phyloP scores from a whole-genome alignment of 2,888 invertebrate genomes.

The Poecilus cupreus region DNA sequence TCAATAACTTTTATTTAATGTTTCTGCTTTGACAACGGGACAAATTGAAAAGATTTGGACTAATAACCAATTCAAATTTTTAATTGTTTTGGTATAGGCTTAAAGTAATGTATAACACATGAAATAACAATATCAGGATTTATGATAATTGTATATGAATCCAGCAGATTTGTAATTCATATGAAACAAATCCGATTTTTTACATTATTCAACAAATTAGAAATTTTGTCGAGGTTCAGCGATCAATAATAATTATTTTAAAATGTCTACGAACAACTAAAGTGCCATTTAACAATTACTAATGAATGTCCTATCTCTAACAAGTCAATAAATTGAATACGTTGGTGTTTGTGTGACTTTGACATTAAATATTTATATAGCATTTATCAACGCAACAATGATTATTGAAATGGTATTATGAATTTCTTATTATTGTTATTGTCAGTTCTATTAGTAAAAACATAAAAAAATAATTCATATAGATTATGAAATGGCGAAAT shows the following conservation, averaged over 20 bases:
- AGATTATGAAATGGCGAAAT: no score
- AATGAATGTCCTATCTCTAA: background rate
- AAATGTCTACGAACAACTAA: background rate
- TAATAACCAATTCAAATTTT: no score
- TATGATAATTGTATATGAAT: background rate
- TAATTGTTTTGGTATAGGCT: background rate
- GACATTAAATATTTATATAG: conserved; percentile 26
- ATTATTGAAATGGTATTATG: background rate
- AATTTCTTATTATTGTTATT: background rate
- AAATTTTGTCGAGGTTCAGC: background rate
- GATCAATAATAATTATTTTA: conserved; percentile 9
- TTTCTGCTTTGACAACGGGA: no score
- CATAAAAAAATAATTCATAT: background rate
- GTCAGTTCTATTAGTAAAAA: background rate
- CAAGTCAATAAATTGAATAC: background rate
- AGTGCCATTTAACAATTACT: background rate
- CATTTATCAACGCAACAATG: background rate
- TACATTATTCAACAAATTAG: background rate
- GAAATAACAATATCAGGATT: background rate
- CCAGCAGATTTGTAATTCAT: background rate
- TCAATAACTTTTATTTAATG: background rate
- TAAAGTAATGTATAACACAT: no score
- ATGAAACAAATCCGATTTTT: background rate
- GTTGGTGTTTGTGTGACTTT: conserved; percentile 13
- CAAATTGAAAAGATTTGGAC: no score